Evolutionary conservation across 2,113 vertebrate genomes (phyloP).

Genomic region (Etheostoma cragini): DNA sequence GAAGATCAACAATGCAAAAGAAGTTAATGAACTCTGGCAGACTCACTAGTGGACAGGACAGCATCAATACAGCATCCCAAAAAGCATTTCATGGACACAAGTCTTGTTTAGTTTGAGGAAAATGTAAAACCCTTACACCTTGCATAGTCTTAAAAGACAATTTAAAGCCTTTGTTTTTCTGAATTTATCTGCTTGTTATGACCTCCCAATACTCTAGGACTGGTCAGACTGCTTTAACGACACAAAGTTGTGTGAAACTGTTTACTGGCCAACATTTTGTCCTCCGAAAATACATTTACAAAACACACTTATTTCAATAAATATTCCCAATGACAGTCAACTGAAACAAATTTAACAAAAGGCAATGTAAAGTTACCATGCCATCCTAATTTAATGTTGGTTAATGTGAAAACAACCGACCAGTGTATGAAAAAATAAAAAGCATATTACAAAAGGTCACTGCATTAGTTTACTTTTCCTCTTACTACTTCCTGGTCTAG

Average conservation of each 20-base stretch:
- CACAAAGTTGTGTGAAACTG: not conserved
- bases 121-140: not conserved
- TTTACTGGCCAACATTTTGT: not conserved
- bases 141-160: not conserved
- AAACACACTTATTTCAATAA: not conserved
- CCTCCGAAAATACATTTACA: not conserved
- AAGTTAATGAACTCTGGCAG: conserved; percentile 3
- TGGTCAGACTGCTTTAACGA: not conserved
- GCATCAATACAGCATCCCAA: not conserved
- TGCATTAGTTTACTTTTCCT: conserved; percentile 3
- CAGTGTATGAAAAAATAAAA: not conserved
- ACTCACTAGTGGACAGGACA: not conserved
- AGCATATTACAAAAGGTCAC: not conserved
- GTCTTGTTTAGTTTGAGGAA: not conserved
- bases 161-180: not conserved
- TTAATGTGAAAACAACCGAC: not conserved
- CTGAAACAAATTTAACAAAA: not conserved
- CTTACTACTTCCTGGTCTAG: conserved; percentile 29
- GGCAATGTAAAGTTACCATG: not conserved
- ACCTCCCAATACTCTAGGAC: not conserved
- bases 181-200: not conserved
- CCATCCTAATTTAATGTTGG: not conserved
- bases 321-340: not conserved
- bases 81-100: not conserved
- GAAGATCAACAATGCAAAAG: conserved; percentile 19